Conservation (phyloP, 2,797 vertebrate genomes). For the Pachyuromys duprasi region DNA sequence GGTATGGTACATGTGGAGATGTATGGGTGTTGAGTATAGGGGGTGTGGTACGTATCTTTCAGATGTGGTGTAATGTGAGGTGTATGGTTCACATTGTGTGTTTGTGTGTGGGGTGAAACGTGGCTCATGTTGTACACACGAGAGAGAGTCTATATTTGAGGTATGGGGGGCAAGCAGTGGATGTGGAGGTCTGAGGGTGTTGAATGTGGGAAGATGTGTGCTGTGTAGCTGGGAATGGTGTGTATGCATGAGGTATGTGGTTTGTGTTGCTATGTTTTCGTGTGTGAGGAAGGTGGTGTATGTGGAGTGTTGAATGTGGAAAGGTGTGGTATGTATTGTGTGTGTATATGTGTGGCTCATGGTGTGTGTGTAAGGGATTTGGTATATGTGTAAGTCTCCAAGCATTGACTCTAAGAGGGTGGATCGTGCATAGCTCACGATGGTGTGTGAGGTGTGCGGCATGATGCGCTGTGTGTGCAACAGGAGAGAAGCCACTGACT, state of each 20-base stretch:
- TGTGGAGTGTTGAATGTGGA: not conserved
- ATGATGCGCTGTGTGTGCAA: slow-evolving; percentile 85
- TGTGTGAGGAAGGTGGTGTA: not conserved
- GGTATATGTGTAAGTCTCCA: not conserved
- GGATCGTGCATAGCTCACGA: not conserved
- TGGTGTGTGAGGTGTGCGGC: slow-evolving; percentile 79
- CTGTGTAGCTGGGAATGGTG: not conserved
- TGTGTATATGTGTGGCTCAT: not conserved
- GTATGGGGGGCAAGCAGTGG: not conserved
- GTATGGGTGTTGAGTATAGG: not conserved
- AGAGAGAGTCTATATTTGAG: too few species aligned
- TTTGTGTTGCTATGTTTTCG: not conserved
- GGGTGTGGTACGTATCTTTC: not conserved
- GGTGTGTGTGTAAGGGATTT: not conserved
- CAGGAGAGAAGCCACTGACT: slow-evolving; percentile 91
- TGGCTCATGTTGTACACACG: not conserved
- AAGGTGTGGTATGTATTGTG: not conserved
- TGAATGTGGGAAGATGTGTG: not conserved
- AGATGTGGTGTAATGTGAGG: not conserved
- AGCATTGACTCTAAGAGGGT: not conserved
- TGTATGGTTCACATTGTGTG: not conserved
- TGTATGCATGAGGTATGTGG: not conserved
- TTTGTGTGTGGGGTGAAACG: not conserved
- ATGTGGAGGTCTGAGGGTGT: not conserved
- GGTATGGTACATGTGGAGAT: not conserved